Percentiles rank a stretch among this genome's conserved stretches.
phyloP scores from a whole-genome alignment of 2,113 vertebrate species.

The Leptobrachium leishanense region DNA sequence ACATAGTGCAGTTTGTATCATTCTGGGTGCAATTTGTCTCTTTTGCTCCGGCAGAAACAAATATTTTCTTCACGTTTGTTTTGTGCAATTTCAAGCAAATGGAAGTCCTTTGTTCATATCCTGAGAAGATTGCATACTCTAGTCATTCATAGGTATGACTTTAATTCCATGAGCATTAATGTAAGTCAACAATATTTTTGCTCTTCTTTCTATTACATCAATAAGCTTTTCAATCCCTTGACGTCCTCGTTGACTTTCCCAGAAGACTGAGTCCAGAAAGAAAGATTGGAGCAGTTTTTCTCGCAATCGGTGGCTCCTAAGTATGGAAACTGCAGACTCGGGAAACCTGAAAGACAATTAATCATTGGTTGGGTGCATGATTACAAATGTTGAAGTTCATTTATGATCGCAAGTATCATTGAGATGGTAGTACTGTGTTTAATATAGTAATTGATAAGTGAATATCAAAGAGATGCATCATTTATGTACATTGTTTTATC shows the following conservation, averaged over 20 bases:
- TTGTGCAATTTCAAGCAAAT: slow-evolving; percentile 4
- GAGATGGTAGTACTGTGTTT: background rate
- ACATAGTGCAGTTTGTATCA: no score
- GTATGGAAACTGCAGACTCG: slow-evolving; percentile 79
- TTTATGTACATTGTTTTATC: no score
- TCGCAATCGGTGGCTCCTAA: slow-evolving; percentile 82
- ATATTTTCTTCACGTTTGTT: background rate
- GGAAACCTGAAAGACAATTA: slow-evolving; percentile 76
- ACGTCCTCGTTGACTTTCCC: slow-evolving; percentile 94
- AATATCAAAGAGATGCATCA: no score
- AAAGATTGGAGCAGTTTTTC: slow-evolving; percentile 93
- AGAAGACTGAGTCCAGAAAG: slow-evolving; percentile 89
- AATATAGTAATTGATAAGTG: no score
- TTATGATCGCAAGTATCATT: background rate
- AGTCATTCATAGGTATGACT: slow-evolving; percentile 79
- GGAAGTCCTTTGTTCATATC: background rate
- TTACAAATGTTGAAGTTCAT: background rate
- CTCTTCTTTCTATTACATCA: slow-evolving; percentile 86
- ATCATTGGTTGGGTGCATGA: no score
- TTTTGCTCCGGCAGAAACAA: background rate
- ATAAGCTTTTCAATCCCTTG: slow-evolving; percentile 93
- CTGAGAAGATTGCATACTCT: slow-evolving; percentile 49
- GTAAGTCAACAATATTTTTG: slow-evolving; percentile 86
- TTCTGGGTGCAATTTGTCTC: no score
- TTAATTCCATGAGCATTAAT: slow-evolving; percentile 87